Percentiles rank a stretch among this genome's conserved stretches.
These are phyloP conservation scores for Chrysina gloriosa DNA, from an alignment of 2,888 invertebrate species.

Conservation along the genomic window DNA sequence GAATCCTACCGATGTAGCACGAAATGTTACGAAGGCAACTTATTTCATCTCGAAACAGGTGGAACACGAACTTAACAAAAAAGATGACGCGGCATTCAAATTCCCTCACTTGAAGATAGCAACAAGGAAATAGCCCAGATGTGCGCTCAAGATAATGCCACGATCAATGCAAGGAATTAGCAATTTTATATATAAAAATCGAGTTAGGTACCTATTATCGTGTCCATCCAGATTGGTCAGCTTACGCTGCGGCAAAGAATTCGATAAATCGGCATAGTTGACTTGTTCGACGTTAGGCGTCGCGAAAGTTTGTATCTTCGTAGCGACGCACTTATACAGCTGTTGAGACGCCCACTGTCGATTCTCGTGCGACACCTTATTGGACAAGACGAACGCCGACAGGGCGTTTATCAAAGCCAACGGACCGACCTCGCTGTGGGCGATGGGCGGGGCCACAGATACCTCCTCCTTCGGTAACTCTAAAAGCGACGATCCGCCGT, in stretches of 20 bases:
- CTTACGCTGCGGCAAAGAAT: slow-evolving; percentile 57
- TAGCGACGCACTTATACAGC: slow-evolving; percentile 67
- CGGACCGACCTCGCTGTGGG: slow-evolving; percentile 54
- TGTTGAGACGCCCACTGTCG: slow-evolving; percentile 74
- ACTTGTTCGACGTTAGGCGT: slow-evolving; percentile 60
- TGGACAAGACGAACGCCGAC: slow-evolving; percentile 71
- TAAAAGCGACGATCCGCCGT: slow-evolving; percentile 64
- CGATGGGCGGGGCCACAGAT: slow-evolving; percentile 44
- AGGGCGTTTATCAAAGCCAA: slow-evolving; percentile 71
- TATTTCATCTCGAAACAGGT: too few relatives aligned
- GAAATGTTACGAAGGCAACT: too few relatives aligned
- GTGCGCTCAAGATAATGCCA: too few relatives aligned
- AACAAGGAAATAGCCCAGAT: too few relatives aligned
- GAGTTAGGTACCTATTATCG: slow-evolving; percentile 63
- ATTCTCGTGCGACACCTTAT: slow-evolving; percentile 65
- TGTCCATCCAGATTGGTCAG: slow-evolving; percentile 67
- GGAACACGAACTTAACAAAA: too few relatives aligned
- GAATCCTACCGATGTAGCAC: too few relatives aligned
- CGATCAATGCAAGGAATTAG: neutral
- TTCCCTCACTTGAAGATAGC: too few relatives aligned
- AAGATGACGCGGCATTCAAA: too few relatives aligned
- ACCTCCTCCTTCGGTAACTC: slow-evolving; percentile 60
- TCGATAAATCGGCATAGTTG: slow-evolving; percentile 68
- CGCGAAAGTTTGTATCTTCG: slow-evolving; percentile 61
- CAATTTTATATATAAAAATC: slow-evolving; percentile 5